phyloP scores from a whole-genome alignment of 2,797 vertebrate species.

The Myiothlypis coronata region DNA sequence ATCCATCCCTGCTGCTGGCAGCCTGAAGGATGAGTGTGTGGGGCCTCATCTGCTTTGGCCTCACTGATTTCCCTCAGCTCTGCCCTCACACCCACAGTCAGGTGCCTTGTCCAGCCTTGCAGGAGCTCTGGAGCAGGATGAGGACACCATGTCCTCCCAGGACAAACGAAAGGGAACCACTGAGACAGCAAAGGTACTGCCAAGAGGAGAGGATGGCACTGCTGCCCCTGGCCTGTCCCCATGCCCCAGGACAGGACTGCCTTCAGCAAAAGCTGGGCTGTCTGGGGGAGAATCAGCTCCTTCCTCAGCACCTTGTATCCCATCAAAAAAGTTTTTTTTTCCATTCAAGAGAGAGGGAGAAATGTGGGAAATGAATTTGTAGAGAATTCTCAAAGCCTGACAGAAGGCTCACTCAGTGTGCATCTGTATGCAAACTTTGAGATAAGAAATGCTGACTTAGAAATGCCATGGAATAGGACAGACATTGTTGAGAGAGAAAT shows the following conservation, averaged over 20 bases:
- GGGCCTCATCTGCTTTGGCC: not conserved
- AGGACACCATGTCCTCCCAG: not conserved
- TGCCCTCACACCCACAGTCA: not conserved
- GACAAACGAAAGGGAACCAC: not conserved
- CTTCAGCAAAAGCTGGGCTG: not conserved
- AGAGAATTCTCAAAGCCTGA: not conserved
- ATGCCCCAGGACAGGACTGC: not conserved
- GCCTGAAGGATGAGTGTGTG: fast-evolving
- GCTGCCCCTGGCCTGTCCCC: not conserved
- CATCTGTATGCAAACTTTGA: not conserved
- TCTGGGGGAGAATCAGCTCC: not conserved
- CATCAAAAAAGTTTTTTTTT: not conserved
- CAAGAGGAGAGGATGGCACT: not conserved
- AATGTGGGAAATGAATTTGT: not conserved
- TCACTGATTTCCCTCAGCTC: not conserved
- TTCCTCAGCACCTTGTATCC: fast-evolving
- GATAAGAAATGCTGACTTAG: not conserved
- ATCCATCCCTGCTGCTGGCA: not conserved
- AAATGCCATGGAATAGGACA: not conserved
- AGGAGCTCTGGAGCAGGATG: not conserved
- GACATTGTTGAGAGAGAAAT: not conserved
- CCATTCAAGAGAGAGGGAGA: not conserved
- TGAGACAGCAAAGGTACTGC: not conserved
- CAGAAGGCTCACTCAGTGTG: not conserved
- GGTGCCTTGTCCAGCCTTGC: not conserved